Base-by-base conservation (phyloP, 2,888 invertebrate genomes). In the Eilema caniola region DNA sequence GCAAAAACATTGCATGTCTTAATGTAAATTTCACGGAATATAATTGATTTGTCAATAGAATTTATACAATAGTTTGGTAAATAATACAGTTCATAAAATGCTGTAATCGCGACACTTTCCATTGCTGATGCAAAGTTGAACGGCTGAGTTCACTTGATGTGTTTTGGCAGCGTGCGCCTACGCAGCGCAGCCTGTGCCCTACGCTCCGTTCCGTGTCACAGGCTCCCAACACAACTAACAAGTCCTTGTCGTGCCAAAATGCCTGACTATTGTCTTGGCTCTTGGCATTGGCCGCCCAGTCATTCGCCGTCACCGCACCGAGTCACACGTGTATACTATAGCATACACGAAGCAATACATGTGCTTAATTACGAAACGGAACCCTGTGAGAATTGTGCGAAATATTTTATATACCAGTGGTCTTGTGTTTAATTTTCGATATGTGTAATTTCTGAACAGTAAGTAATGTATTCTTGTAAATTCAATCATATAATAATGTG, bases 201-300 rank as follows among this genome's bases (percentile, higher is more conserved):
- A 77, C 78, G 85, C 85, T 87, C 86, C 84, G 86, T 87, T 85
- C 82, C 88, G 84, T 88, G 88, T 88, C 87, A 88, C 57, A 66
- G 57, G 65, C 66, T 57, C 24, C 24, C 31, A 53, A 53, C 47
- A 47, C 47, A 7, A 20, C 53, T n/a, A 24, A 62, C 87, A 88
- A 89, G 90, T 90, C 90, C 89, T 92, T 90, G 87, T 85, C 85
- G 83, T 83, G 83, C 56, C 72, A 80, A 79, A 84, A 79, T 79
- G 79, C 80, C 81, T 74, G 71, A 82, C 80, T 73, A 78, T 81
- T 82, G 80, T 84, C 83, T 85, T 85, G 82, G 87, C 70, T 84
- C 83, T 85, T 85, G 82, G 87, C 70, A 59, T 59, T 85, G 85
- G 74, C 73, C 75, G 78, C 77, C 57, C 90, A 92, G 92, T 92